Conservation (phyloP, 2,113 vertebrate species). For the Panurus biarmicus region DNA sequence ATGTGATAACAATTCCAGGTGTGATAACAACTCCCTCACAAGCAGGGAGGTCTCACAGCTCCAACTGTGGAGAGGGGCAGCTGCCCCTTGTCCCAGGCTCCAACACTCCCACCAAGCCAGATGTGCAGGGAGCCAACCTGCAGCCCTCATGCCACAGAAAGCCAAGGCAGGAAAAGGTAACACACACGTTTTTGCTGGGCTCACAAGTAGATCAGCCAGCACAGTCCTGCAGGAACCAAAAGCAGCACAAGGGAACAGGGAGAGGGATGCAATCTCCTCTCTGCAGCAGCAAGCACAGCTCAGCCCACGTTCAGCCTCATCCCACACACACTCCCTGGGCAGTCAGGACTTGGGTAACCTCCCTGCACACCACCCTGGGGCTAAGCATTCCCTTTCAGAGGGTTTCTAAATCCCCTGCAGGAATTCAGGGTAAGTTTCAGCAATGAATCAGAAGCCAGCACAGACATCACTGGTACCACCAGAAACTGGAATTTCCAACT, state of each 20-base stretch:
- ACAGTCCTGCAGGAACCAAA: neutral
- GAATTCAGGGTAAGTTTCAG: neutral
- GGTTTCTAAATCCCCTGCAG: neutral
- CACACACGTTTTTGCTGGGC: rapidly evolving
- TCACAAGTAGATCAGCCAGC: neutral
- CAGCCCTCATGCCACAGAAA: neutral
- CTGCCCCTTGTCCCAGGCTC: neutral
- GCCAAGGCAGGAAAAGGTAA: neutral
- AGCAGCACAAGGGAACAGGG: neutral
- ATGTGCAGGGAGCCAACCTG: rapidly evolving
- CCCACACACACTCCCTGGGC: rapidly evolving
- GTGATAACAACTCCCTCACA: no score
- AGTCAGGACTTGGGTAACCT: neutral
- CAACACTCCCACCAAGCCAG: neutral
- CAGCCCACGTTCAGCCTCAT: neutral
- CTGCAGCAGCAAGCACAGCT: neutral
- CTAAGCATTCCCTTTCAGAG: neutral
- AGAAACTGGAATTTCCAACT: neutral
- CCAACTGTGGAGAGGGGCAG: rapidly evolving
- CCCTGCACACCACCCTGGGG: neutral
- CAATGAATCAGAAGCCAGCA: neutral
- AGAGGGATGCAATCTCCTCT: neutral
- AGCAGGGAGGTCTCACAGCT: neutral
- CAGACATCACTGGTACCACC: neutral
- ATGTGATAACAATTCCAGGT: no score